phyloP scores from a whole-genome alignment of 2,888 invertebrate genomes.

The Hermaeophaga mercurialis region DNA sequence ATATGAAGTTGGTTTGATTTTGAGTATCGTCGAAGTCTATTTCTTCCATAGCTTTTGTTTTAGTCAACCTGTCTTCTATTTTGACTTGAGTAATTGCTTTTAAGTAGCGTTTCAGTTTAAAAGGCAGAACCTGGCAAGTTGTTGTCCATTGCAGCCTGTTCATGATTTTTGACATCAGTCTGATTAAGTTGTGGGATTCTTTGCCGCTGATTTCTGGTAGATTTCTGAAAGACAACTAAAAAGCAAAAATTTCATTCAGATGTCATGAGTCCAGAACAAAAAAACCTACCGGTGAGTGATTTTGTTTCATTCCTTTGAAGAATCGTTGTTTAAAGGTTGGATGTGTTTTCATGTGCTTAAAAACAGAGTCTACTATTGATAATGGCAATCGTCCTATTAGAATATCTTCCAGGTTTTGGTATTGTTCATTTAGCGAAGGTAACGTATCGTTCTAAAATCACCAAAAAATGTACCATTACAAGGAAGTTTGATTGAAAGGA shows the following conservation, averaged over 20 bases:
- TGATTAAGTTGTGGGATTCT: conserved; percentile 31
- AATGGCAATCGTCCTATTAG: conserved; percentile 32
- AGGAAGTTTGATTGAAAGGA: no score
- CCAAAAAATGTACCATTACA: not conserved
- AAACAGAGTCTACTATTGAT: conserved; percentile 33
- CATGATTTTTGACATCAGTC: conserved; percentile 38
- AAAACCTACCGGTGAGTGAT: conserved; percentile 6
- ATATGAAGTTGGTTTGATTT: conserved; percentile 42
- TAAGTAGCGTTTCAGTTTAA: conserved; percentile 33
- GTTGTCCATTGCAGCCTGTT: conserved; percentile 37
- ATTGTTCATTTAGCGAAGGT: conserved; percentile 11
- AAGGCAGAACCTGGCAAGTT: conserved; percentile 39
- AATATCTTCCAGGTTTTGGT: conserved; percentile 32
- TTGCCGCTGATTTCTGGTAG: conserved; percentile 24
- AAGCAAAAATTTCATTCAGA: not conserved
- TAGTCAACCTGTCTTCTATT: conserved; percentile 34
- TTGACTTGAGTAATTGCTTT: conserved; percentile 37
- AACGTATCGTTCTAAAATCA: not conserved
- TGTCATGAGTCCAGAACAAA: no score
- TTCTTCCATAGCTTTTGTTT: conserved; percentile 41
- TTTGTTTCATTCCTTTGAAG: conserved; percentile 19
- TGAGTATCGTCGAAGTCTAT: conserved; percentile 37
- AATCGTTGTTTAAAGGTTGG: conserved; percentile 15
- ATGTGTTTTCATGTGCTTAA: conserved; percentile 30
- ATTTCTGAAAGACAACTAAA: conserved; percentile 16